Conservation (phyloP, 2,797 vertebrate species). For the Coccyzus lansbergi region DNA sequence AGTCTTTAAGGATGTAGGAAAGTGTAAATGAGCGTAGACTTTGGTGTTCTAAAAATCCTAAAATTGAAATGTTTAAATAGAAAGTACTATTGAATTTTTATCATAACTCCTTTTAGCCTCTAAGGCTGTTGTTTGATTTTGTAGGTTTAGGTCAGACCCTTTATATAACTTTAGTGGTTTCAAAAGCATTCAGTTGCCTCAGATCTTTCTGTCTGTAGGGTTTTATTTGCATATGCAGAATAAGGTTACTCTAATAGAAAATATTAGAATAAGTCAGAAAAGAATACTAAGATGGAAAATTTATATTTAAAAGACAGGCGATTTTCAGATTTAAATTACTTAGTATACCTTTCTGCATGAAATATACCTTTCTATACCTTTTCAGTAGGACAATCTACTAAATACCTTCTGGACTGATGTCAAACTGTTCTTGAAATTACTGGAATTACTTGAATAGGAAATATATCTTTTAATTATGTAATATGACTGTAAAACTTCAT, state of each 20-base stretch:
- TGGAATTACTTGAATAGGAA: constrained; percentile 23
- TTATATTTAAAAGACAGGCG: not conserved
- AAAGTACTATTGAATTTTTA: not conserved
- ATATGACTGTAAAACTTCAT: constrained; percentile 43
- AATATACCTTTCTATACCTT: constrained; percentile 21
- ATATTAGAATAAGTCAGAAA: constrained; percentile 40
- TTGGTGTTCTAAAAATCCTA: not conserved
- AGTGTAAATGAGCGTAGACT: not conserved
- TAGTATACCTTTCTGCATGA: constrained; percentile 13
- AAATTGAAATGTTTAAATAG: not conserved
- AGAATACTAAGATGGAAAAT: constrained; percentile 12
- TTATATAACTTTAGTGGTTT: not conserved
- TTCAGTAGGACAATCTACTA: constrained; percentile 14
- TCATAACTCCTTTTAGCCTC: not conserved
- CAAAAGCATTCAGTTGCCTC: constrained; percentile 21
- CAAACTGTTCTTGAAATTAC: constrained; percentile 47
- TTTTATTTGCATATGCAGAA: constrained; percentile 30
- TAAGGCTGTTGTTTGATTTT: not conserved
- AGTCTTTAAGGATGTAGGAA: not conserved
- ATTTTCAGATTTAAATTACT: constrained; percentile 52
- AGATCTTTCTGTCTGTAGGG: not conserved
- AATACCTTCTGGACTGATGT: constrained; percentile 48
- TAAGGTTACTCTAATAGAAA: constrained; percentile 37
- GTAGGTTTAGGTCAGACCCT: not conserved
- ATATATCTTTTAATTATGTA: constrained; percentile 32